These are phyloP conservation scores for Frankliniella intonsa DNA, from an alignment of 2,888 invertebrate species.

Conservation along the genomic window DNA sequence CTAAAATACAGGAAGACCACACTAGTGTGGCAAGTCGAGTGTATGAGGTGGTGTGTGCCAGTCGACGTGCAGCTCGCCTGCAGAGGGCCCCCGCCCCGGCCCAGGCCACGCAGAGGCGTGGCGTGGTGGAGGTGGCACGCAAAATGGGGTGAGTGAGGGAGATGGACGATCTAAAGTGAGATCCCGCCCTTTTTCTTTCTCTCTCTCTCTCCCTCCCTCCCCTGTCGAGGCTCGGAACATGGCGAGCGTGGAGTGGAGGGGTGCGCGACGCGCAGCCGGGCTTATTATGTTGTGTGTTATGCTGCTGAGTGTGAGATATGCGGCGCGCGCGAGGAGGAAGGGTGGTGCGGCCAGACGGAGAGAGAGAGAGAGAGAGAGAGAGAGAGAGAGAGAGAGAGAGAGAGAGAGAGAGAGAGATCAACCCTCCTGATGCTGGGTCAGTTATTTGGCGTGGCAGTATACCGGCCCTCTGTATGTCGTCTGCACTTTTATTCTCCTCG, in stretches of 20 bases:
- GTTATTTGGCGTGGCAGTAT: not conserved
- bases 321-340: not conserved
- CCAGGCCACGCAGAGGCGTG: not conserved
- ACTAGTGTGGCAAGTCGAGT: too few relatives aligned
- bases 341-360: too few relatives aligned
- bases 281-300: slow-evolving; percentile 5
- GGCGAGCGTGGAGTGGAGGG: not conserved
- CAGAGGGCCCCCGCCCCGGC: not conserved
- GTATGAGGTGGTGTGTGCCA: too few relatives aligned
- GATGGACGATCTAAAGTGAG: slow-evolving; percentile 8
- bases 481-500: not conserved
- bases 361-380: too few relatives aligned
- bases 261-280: not conserved
- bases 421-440: too few relatives aligned
- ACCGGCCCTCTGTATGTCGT: not conserved
- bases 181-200: not conserved
- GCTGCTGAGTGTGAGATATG: not conserved
- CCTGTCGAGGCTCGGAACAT: not conserved
- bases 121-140: not conserved
- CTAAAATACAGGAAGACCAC: too few relatives aligned
- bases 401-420: too few relatives aligned
- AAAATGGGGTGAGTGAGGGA: slow-evolving; percentile 11
- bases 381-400: too few relatives aligned
- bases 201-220: not conserved
- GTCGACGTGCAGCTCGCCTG: too few relatives aligned